Evolutionary conservation across 2,797 vertebrate genomes (phyloP), one percentile per base, ranked within the genome.

Genomic region (Nannoperca obscura): DNA sequence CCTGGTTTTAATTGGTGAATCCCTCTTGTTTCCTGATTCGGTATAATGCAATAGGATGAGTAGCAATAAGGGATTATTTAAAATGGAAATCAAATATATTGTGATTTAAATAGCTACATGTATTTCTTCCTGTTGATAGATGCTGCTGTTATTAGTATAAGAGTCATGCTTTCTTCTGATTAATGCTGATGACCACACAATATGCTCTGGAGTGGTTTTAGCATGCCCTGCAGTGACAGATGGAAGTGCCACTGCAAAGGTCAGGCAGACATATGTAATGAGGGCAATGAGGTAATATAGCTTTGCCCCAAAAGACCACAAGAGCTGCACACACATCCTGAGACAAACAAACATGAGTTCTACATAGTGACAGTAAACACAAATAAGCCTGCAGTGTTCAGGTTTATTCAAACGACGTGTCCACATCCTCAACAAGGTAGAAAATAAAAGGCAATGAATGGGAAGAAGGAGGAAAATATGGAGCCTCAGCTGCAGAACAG

Each of bases 191-290:
- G 17, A 66, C 27, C 34, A 40, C 30, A 20, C 50, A 76, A 34
- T 68, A 44, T 67, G 44, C 59, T 64, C 40, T 10, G n/a, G 27
- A 24, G 36, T 19, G 32, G 59, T n/a, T 50, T 65, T 19, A 52
- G 54, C 71, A 42, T 69, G 74, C 11, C 32, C 27, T 2, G 2
- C 60, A 32, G 58, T 52, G 72, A 81, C 64, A 71, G 78, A 85
- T 74, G 73, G 74, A 76, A 24, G 52, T 36, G 53, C 52, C 55
- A 58, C 58, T 57, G 75, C 50, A 85, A 85, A 81, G 86, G 78
- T 76, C 81, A 77, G 36, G 74, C 47, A 74, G 71, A 71, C 78
- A 71, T 73, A 46, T 76, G 62, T 76, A 86, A 82, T 72, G 70
- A 81, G 49, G 66, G 32, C 64, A 67, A 50, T 24, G 55, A 63